Evolutionary conservation across 2,797 vertebrate species (phyloP).

Genomic region (Rachycentron canadum): DNA sequence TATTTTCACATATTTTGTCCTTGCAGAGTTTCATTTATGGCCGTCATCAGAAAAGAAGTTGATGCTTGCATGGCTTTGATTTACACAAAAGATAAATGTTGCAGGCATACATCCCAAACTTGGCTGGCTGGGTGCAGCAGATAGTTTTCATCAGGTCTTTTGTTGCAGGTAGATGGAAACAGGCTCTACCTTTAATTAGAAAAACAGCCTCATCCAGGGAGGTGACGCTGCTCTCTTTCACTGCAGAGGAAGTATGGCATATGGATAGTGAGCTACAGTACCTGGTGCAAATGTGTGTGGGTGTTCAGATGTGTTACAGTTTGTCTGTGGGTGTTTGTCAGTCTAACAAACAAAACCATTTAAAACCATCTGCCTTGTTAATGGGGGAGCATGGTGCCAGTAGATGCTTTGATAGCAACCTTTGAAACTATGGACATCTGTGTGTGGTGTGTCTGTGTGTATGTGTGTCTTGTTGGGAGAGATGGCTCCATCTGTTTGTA

Average conservation of each 20-base stretch:
- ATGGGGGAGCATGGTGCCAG: conserved; percentile 51
- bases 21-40: background rate
- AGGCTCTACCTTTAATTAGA: conserved; percentile 45
- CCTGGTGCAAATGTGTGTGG: conserved; percentile 60
- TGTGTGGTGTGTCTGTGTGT: conserved; percentile 50
- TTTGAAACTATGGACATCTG: conserved; percentile 74
- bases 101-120: conserved; percentile 10
- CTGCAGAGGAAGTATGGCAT: conserved; percentile 44
- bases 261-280: conserved; percentile 55
- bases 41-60: background rate
- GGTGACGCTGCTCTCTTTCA: conserved; percentile 42
- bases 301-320: conserved; percentile 61
- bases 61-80: background rate
- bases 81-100: conserved; percentile 12
- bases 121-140: conserved; percentile 3
- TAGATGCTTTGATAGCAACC: conserved; percentile 76
- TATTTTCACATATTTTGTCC: background rate
- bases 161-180: conserved; percentile 27
- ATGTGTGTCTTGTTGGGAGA: conserved; percentile 48
- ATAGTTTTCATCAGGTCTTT: conserved; percentile 25
- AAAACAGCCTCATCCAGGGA: conserved; percentile 46
- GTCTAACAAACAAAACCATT: conserved; percentile 70
- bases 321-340: conserved; percentile 68
- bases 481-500: conserved; percentile 78
- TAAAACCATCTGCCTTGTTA: conserved; percentile 78